A percentile compares a stretch with the other conserved stretches of the same genome.
phyloP scores from a whole-genome alignment of 2,797 vertebrate species.

The Capromys pilorides region DNA sequence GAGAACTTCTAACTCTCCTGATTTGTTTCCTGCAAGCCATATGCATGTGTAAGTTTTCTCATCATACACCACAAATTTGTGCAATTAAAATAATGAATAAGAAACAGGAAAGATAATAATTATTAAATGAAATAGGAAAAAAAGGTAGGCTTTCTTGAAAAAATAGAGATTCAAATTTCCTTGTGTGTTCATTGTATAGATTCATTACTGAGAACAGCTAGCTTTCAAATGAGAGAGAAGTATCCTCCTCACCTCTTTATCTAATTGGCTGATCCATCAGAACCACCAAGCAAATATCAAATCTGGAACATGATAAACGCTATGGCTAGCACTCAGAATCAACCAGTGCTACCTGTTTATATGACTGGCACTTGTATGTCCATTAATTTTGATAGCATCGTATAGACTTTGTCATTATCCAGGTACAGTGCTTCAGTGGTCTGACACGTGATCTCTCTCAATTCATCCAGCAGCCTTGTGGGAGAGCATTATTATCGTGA shows the following conservation, averaged over 20 bases:
- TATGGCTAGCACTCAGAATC: not conserved
- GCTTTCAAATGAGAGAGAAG: not conserved
- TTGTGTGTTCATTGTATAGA: not conserved
- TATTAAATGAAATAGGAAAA: slow-evolving; percentile 36
- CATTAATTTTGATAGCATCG: not conserved
- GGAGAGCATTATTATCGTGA: slow-evolving; percentile 3
- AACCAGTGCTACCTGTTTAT: not conserved
- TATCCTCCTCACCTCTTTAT: not conserved
- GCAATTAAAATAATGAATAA: not conserved
- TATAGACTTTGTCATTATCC: not conserved
- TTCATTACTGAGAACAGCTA: slow-evolving; percentile 10
- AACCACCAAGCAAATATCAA: not conserved
- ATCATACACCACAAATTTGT: not conserved
- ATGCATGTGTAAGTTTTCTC: not conserved
- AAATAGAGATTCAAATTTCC: not conserved
- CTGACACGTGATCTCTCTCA: not conserved
- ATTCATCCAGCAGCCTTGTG: not conserved
- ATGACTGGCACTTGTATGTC: not conserved
- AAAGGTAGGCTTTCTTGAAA: not conserved
- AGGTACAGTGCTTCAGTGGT: not conserved
- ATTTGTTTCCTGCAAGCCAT: not conserved
- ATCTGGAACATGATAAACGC: not conserved
- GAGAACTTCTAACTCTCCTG: not conserved
- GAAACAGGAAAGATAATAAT: not conserved
- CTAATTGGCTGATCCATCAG: not conserved